phyloP scores from a whole-genome alignment of 2,797 vertebrate genomes.

The Lepus oiostolus region DNA sequence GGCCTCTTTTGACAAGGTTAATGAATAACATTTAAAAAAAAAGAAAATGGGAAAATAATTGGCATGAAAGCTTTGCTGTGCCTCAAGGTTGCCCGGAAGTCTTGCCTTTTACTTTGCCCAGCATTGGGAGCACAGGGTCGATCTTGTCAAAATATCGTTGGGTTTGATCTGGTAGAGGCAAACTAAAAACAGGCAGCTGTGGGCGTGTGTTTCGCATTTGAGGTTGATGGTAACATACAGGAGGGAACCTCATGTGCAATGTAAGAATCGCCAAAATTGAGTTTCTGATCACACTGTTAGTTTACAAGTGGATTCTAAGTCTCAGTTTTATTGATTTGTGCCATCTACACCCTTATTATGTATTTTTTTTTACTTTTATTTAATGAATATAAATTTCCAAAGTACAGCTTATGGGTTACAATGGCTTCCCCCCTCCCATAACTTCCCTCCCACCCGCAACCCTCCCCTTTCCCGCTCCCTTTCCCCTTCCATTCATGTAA shows the following conservation, averaged over 20 bases:
- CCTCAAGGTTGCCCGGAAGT: not conserved
- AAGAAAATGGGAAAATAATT: not conserved
- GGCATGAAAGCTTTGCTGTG: not conserved
- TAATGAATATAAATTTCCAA: no score
- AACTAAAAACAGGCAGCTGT: not conserved
- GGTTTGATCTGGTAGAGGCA: not conserved
- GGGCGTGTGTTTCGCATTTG: not conserved
- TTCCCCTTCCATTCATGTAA: no score
- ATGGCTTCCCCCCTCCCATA: no score
- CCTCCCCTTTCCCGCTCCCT: no score
- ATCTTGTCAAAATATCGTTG: not conserved
- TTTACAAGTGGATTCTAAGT: not conserved
- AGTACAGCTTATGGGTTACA: no score
- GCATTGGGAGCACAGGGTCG: not conserved
- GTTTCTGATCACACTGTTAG: not conserved
- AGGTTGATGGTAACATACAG: not conserved
- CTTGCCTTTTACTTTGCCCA: not conserved
- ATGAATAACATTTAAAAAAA: not conserved
- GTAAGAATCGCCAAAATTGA: not conserved
- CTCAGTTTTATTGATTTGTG: not conserved
- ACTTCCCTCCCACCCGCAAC: no score
- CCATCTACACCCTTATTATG: not conserved
- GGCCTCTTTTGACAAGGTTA: not conserved
- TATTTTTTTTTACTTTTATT: no score
- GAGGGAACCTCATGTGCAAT: not conserved